phyloP scores from a whole-genome alignment of 2,888 invertebrate species.

The Camponotus fellah region DNA sequence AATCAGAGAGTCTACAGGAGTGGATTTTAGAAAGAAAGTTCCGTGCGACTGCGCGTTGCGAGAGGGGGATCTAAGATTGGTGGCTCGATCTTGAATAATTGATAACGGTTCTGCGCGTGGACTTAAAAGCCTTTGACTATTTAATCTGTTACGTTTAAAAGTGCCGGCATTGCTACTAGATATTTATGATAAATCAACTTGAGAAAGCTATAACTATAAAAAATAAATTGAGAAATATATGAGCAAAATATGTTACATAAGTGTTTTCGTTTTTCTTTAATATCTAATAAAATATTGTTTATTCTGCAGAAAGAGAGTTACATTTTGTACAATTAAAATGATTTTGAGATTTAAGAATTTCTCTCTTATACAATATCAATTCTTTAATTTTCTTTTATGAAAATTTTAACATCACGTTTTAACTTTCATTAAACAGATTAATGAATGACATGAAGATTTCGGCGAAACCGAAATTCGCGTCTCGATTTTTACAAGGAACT shows the following conservation, averaged over 20 bases:
- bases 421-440: not conserved
- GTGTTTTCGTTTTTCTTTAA: not conserved
- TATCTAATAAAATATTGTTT: not conserved
- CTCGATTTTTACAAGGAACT: constrained; percentile 49
- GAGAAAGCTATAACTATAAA: not conserved
- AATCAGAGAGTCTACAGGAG: constrained; percentile 58
- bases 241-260: not conserved
- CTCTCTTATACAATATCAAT: not conserved
- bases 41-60: constrained; percentile 22
- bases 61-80: constrained; percentile 65
- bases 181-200: constrained; percentile 20
- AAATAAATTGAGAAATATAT: constrained; percentile 18
- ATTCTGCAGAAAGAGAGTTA: not conserved
- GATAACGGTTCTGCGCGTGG: constrained; percentile 70
- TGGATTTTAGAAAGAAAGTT: constrained; percentile 52
- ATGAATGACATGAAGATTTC: not conserved
- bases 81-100: constrained; percentile 78
- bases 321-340: not conserved
- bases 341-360: not conserved
- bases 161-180: constrained; percentile 35
- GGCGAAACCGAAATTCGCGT: not conserved
- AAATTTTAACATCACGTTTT: not conserved
- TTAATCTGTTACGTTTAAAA: constrained; percentile 52
- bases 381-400: not conserved
- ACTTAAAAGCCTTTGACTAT: constrained; percentile 56